Conservation (phyloP, 2,888 invertebrate species). For the Ophioninae sp. region DNA sequence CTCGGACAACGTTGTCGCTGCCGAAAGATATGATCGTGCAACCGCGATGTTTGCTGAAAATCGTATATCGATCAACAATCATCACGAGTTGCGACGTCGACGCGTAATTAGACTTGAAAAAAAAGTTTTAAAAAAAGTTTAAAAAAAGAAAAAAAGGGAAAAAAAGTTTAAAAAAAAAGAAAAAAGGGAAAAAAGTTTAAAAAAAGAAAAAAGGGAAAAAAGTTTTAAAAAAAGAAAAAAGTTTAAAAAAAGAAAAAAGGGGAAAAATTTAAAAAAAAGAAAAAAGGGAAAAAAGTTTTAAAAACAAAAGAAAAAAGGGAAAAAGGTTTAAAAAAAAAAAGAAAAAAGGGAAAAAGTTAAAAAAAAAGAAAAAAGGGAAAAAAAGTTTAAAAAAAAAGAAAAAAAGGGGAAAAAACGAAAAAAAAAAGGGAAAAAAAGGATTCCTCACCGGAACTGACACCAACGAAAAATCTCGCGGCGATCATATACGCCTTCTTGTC, state of each 20-base stretch:
- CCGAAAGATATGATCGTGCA: conserved; percentile 91
- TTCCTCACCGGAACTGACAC: conserved; percentile 89
- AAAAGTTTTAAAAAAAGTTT: too few species aligned
- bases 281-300: too few species aligned
- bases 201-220: background rate
- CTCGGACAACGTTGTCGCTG: conserved; percentile 90
- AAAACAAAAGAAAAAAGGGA: too few species aligned
- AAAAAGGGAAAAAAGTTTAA: background rate
- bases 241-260: too few species aligned
- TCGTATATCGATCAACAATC: conserved; percentile 14
- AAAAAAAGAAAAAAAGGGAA: background rate
- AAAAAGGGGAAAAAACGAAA: too few species aligned
- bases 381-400: too few species aligned
- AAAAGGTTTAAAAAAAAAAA: too few species aligned
- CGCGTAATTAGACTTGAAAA: background rate
- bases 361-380: too few species aligned
- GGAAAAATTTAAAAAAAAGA: too few species aligned
- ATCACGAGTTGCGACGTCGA: background rate
- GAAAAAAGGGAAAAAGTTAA: too few species aligned
- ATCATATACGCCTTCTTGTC: conserved; percentile 89
- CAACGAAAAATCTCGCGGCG: conserved; percentile 89
- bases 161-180: too few species aligned
- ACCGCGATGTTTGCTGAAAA: conserved; percentile 90
- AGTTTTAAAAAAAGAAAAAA: too few species aligned
- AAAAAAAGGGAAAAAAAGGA: background rate